These are phyloP conservation scores for Meloidogyne chitwoodi DNA, from an alignment of 1,140 invertebrate species.

Conservation along the genomic window DNA sequence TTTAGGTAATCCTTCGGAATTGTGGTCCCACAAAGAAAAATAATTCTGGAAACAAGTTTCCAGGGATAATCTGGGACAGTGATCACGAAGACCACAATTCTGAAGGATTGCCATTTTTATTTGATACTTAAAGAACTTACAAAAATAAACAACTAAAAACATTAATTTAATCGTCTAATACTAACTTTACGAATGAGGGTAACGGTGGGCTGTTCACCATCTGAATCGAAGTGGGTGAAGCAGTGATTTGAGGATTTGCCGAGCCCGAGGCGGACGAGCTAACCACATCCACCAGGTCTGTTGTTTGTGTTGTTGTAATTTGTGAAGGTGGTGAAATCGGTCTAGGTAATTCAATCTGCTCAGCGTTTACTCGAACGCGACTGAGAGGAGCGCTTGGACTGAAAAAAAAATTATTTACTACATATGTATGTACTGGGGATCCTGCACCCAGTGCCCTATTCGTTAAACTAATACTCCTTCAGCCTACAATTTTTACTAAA, in stretches of 20 bases:
- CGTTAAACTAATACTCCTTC: not conserved
- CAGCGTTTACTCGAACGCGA: constrained; percentile 34
- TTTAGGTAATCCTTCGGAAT: no score
- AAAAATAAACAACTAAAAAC: no score
- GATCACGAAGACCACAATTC: no score
- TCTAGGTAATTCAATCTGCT: constrained; percentile 36
- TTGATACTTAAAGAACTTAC: no score
- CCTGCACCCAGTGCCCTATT: no score
- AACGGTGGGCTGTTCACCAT: constrained; percentile 16
- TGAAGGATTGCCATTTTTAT: no score
- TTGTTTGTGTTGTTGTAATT: not conserved
- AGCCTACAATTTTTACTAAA: not conserved
- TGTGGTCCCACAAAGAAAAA: no score
- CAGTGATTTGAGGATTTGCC: not conserved
- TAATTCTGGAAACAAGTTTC: no score
- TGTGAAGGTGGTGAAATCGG: constrained; percentile 48
- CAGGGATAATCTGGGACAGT: no score
- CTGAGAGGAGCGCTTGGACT: constrained; percentile 37
- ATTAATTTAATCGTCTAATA: no score
- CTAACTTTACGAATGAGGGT: constrained; percentile 39
- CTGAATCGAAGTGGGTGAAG: not conserved
- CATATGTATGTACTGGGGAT: no score
- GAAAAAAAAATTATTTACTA: constrained; percentile 17
- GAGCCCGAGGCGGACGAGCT: not conserved
- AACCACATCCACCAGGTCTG: not conserved